phyloP scores from a whole-genome alignment of 1,140 invertebrate species.

The Lordiphosa collinella region DNA sequence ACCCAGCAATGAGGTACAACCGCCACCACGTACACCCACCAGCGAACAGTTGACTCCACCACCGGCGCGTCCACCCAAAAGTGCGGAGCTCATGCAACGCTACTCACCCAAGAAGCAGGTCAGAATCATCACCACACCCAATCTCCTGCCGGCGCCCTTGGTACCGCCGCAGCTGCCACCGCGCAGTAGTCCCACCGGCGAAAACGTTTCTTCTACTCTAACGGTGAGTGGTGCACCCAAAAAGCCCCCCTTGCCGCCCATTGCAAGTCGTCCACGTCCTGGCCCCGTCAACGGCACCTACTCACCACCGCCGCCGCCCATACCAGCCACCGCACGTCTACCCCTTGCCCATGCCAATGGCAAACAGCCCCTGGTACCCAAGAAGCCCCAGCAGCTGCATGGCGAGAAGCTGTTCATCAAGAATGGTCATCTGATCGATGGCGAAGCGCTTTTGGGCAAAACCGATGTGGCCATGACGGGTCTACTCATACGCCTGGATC shows the following conservation, averaged over 20 bases:
- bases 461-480: slow-evolving; percentile 85
- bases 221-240: slow-evolving; percentile 82
- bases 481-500: slow-evolving; percentile 84
- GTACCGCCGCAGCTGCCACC: slow-evolving; percentile 80
- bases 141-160: slow-evolving; percentile 11
- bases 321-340: slow-evolving; percentile 64
- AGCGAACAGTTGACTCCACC: slow-evolving; percentile 77
- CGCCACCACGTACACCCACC: slow-evolving; percentile 82
- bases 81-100: slow-evolving; percentile 71
- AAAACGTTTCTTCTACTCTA: neutral
- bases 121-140: slow-evolving; percentile 24
- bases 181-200: slow-evolving; percentile 79
- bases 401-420: slow-evolving; percentile 79
- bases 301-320: slow-evolving; percentile 78
- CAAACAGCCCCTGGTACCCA: slow-evolving; percentile 43
- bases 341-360: slow-evolving; percentile 5
- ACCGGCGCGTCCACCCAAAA: slow-evolving; percentile 84
- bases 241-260: slow-evolving; percentile 86
- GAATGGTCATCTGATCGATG: slow-evolving; percentile 82
- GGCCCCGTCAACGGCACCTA: slow-evolving; percentile 24
- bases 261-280: slow-evolving; percentile 82
- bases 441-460: slow-evolving; percentile 83
- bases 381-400: slow-evolving; percentile 72
- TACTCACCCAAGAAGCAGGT: slow-evolving; percentile 79
- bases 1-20: slow-evolving; percentile 30